Evolutionary conservation across 2,888 invertebrate genomes (phyloP).

Genomic region (Stenotaenia linearis): DNA sequence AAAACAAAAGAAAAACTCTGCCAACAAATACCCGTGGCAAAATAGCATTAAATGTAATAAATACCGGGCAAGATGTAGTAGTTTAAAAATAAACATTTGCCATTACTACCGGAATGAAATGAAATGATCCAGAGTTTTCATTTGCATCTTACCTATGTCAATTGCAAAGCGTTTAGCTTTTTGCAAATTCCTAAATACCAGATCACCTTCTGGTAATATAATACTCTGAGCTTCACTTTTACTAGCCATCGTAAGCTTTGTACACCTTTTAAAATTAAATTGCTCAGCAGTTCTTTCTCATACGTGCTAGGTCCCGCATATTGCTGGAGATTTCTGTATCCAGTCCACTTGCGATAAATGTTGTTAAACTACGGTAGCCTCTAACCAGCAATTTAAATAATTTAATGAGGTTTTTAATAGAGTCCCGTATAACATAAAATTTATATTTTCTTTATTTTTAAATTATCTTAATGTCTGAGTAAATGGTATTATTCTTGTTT

Average conservation of each 20-base stretch:
- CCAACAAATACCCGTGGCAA: neutral
- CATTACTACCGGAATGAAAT: neutral
- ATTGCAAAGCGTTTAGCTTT: constrained; percentile 62
- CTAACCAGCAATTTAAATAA: neutral
- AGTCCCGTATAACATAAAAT: too few relatives aligned
- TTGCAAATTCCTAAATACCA: constrained; percentile 59
- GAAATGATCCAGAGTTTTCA: neutral
- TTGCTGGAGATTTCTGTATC: neutral
- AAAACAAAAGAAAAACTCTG: neutral
- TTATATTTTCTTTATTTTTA: too few relatives aligned
- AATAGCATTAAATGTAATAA: neutral
- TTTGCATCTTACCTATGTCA: constrained; percentile 56
- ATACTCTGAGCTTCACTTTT: constrained; percentile 50
- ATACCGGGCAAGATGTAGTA: neutral
- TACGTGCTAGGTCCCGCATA: neutral
- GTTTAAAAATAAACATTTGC: constrained; percentile 2
- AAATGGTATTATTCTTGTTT: too few relatives aligned
- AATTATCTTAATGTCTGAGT: too few relatives aligned
- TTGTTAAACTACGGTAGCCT: neutral
- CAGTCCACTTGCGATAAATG: neutral
- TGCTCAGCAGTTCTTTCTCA: neutral
- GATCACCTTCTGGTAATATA: constrained; percentile 52
- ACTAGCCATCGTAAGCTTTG: neutral
- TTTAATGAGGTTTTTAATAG: too few relatives aligned
- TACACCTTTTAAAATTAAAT: neutral